Base-by-base conservation (phyloP, 2,888 invertebrate genomes). In the Dimorphilus gyrociliatus region DNA sequence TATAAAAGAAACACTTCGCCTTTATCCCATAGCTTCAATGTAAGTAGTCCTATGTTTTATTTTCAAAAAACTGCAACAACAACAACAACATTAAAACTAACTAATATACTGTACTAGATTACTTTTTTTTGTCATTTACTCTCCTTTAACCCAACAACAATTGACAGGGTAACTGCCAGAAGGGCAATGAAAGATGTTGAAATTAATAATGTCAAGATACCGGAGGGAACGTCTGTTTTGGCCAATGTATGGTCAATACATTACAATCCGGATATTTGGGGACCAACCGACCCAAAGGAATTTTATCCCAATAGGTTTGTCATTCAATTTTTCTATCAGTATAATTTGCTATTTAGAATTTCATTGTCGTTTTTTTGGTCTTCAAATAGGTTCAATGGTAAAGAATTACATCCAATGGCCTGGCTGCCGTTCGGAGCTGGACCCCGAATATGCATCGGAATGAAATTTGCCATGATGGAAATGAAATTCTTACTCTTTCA, bases 381-480 rank as follows among this genome's bases (percentile, higher is more conserved):
- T n/a, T n/a, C n/a, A n/a, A n/a, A n/a, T n/a, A n/a, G n/a, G n/a
- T n/a, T n/a, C n/a, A n/a, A n/a, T n/a, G n/a, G n/a, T n/a, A n/a
- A n/a, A n/a, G n/a, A n/a, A n/a, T n/a, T n/a, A n/a, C 49, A 54
- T 30, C 46, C 48, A 1, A 41, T 46, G 40, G 48, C 54, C 1
- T 56, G 49, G 48, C 41, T 54, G 42, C 51, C 55, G 3, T 56
- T 56, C 36, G 55, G 55, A 1, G 49, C 47, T 13, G 55, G 55
- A 5, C 53, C 54, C 2, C 35, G 55, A 5, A 46, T 44, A 13
- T 56, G 55, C 34, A 49, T 51, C 4, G 55, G 55, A 1, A 40
- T 51, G 10, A 41, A 52, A 4, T 44, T 56, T n/a, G 54, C 55
- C 6, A 39, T 50, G 27, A 36, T 55, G 26, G 51, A 55, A 41